phyloP scores from a whole-genome alignment of 2,888 invertebrate genomes.

The Dasypolia templi region DNA sequence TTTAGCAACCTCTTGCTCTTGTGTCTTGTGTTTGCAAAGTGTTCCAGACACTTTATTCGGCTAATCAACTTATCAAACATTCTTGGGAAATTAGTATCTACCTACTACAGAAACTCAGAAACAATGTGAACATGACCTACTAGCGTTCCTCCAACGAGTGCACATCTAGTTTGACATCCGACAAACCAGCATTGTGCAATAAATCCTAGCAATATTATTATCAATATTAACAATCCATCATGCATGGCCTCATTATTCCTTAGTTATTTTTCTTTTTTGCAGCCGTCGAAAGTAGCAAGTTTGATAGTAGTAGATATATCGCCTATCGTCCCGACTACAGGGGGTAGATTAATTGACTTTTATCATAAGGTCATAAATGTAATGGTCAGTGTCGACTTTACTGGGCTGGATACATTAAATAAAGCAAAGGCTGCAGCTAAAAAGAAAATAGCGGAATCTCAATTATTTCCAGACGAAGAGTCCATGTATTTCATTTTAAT shows the following conservation, averaged over 20 bases:
- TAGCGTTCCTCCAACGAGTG: background rate
- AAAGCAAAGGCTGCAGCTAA: constrained; percentile 90
- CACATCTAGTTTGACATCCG: background rate
- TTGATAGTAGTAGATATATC: constrained; percentile 93
- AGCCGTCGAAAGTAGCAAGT: constrained; percentile 90
- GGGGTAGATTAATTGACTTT: constrained; percentile 84
- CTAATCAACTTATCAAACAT: background rate
- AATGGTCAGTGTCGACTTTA: constrained; percentile 90
- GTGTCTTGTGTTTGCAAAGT: too few relatives aligned
- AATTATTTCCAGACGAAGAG: constrained; percentile 65
- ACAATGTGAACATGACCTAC: background rate
- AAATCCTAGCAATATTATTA: background rate
- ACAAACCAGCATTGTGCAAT: background rate
- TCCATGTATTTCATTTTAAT: constrained; percentile 75
- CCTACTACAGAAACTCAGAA: constrained; percentile 3
- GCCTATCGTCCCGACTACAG: constrained; percentile 88
- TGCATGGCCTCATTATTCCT: background rate
- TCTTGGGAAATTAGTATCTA: too few relatives aligned
- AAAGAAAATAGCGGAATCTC: constrained; percentile 69
- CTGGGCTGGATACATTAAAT: constrained; percentile 86
- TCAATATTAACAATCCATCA: background rate
- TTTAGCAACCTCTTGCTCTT: background rate
- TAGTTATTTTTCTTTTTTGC: constrained; percentile 56
- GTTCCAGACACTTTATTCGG: background rate
- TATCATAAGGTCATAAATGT: constrained; percentile 88